Evolutionary conservation across 1,140 invertebrate species (phyloP).

Genomic region (Drosophila tsacasi): DNA sequence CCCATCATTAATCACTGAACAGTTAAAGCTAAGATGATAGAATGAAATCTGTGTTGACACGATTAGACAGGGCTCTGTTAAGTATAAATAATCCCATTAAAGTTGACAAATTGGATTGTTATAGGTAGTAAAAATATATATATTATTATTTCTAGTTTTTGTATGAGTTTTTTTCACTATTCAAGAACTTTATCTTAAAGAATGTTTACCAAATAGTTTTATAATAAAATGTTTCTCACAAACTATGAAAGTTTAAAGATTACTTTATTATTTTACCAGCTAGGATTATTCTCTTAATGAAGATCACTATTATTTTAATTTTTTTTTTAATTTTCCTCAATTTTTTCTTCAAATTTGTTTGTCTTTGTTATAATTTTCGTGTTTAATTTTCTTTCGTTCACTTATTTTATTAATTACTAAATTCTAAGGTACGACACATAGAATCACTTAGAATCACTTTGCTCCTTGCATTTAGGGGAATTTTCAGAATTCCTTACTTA

Average conservation of each 20-base stretch:
- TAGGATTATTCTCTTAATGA: not conserved
- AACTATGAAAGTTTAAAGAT: not conserved
- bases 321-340: not conserved
- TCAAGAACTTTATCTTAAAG: not conserved
- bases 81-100: not conserved
- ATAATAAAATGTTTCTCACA: not conserved
- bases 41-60: conserved; percentile 4
- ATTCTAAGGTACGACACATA: not conserved
- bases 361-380: fast-evolving
- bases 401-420: not conserved
- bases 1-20: conserved; percentile 1
- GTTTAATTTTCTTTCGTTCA: not conserved
- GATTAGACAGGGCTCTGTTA: not conserved
- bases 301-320: not conserved
- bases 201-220: not conserved
- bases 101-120: not conserved
- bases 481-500: fast-evolving
- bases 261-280: not conserved
- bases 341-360: no score
- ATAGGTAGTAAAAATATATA: not conserved
- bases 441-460: not conserved
- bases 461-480: fast-evolving
- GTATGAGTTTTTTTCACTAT: not conserved
- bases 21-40: not conserved
- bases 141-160: not conserved